Base-by-base conservation (phyloP, 2,888 invertebrate genomes). In the Sthenelais limicola region DNA sequence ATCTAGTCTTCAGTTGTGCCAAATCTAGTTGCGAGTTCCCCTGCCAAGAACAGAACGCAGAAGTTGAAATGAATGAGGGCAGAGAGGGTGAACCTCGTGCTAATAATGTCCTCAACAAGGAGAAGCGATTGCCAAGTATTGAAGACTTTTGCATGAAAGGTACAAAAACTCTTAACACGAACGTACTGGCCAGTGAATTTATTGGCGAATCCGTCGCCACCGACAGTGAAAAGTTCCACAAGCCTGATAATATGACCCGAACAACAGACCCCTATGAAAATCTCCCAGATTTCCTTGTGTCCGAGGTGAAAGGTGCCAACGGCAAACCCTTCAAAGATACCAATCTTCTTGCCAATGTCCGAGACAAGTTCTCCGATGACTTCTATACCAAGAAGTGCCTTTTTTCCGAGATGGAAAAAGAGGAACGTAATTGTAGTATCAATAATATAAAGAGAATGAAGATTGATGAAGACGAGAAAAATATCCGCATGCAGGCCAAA, bases 141-240 rank as follows among this genome's bases (percentile, higher is more conserved):
- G 89, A 90, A 75, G 90, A 91, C 74, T 89, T 90, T 75, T 86
- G 84, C 80, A 84, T 89, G 47, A 91, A 91, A 83, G 90, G 91
- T 75, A 90, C 90, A 0, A 91, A 91, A 83, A 91, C 90, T 0
- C 89, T 90, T 49, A 91, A 91, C 79, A 90, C 90, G 0, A 91
- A 91, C 82, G 90, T 91, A 43, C 76, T 84, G 5, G 80, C 85
- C 7, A 78, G 80, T 1, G 80, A 80, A 30, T 82, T 82, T 47
- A 81, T 76, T 28, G 77, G 88, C 67, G 90, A 90, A 75, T 90
- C 90, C 68, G 88, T 90, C 33, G 87, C 89, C 75, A 90, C 89
- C 71, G 91, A 91, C 81, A 91, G 91, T 0, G 90, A 90, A 73
- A 91, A 91, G 80, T 91, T 89, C 84, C 83, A 85, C 24, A 90